Evolutionary conservation across 2,888 invertebrate species (phyloP).

Genomic region (Coenonympha arcania): DNA sequence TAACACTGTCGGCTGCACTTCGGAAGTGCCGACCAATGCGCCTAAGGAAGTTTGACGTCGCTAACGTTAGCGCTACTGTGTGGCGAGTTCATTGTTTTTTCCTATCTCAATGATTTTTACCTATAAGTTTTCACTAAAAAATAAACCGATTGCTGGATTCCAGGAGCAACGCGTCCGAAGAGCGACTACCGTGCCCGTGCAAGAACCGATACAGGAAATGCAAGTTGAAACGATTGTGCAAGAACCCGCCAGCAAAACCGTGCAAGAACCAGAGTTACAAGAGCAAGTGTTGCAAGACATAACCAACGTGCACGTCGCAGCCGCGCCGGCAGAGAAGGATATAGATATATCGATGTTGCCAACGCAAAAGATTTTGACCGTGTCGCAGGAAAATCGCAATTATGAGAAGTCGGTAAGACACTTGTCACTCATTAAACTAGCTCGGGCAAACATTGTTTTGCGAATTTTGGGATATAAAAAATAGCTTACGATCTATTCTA

Average conservation of each 20-base stretch:
- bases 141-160: no score
- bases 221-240: not conserved
- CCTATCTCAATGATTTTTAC: no score
- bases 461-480: no score
- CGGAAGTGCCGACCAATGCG: no score
- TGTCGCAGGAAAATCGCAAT: slow-evolving; percentile 36
- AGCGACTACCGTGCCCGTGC: not conserved
- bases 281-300: not conserved
- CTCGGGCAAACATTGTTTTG: no score
- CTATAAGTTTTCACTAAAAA: no score
- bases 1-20: no score
- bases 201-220: not conserved
- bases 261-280: slow-evolving; percentile 11
- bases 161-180: not conserved
- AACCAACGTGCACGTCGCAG: not conserved
- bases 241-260: no score
- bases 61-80: no score
- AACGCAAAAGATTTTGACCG: slow-evolving; percentile 46
- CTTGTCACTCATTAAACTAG: not conserved
- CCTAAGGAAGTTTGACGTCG: no score
- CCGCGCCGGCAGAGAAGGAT: slow-evolving; percentile 24
- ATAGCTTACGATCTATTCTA: no score
- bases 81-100: no score
- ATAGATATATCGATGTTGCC: slow-evolving; percentile 43
- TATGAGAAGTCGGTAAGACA: slow-evolving; percentile 22